Base-by-base conservation (phyloP, 2,113 vertebrate genomes). In the Xyrauchen texanus region DNA sequence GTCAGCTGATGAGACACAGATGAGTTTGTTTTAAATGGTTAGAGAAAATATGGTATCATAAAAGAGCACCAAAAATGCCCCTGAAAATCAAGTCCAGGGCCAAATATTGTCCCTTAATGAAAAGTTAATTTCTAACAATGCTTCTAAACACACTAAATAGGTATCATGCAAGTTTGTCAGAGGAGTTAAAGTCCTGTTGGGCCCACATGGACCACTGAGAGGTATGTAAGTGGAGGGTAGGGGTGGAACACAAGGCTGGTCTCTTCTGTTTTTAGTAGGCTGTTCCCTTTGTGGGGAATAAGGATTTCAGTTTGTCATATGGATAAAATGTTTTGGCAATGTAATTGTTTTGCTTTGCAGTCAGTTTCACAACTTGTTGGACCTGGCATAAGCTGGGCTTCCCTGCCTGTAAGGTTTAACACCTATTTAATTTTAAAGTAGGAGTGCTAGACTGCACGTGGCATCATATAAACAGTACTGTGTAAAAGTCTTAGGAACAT, bases 321-420 rank as follows among this genome's bases (percentile, higher is more conserved):
- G 8, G 44, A 15, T 42, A 57, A 57, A 69, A 44, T 11, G 10
- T 70, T 45, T 45, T 72, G 55, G 15, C 42, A 47, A 57, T 47
- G 11, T 45, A 47, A 60, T 46, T 8, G 13, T 45, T 4, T 71
- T 57, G 57, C 70, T 16, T 34, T n/a, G 9, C 8, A 15, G 68
- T 82, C 66, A 69, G 58, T 64, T 65, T 70, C 55, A 51, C 64
- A 83, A 62, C 52, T 42, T 47, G 71, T 82, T 70, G 77, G 61
- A 6, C 61, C n/a, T 16, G 70, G 42, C n/a, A 61, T 57, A 7
- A 9, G 70, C 45, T 21, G 45, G 5, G 49, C 45, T 55, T 65
- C 8, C 9, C 11, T 16, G 10, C 34, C 61, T 63, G 2, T 63
- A 42, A 42, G 21, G 34, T 11, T 42, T 12, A 47, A 72, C 78